Base-by-base conservation (phyloP, 2,888 invertebrate species). In the Tenthredo scrophulariae region DNA sequence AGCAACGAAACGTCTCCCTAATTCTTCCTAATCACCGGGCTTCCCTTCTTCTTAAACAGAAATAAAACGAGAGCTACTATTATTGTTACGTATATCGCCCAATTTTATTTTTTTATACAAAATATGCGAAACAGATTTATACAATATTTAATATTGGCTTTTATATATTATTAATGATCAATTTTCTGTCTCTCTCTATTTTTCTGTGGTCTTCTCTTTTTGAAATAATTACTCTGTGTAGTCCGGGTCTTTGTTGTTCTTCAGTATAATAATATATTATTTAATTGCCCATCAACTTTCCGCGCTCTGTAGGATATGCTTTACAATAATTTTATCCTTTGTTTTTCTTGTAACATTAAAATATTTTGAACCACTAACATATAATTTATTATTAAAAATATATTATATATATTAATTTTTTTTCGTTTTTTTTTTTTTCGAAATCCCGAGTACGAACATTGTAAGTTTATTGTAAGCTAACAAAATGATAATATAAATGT, bases 1-100 rank as follows among this genome's bases (percentile, higher is more conserved):
- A n/a, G 62, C 62, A 80, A 40, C 80, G 80, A 80, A 80, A 80
- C 0, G 58, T 62, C 62, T 80, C 62, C 40, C 58, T 58, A 80
- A 80, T 62, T 80, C 80, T 80, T 62, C 80, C 80, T 80, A 80
- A 80, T 80, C 80, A 80, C 80, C 80, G 62, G 62, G 80, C 80
- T 80, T 80, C 80, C 80, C 80, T 33, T 80, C n/a, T 54, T n/a
- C 7, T 37, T 37, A 7, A 62, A 40, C 62, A 62, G 58, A 58
- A 40, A 80, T 26, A 58, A 37, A n/a, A 37, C n/a, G n/a, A 54
- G 50, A 50, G 77, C 22, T 54, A 77, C 33, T 29, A n/a, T 50
- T 50, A 54, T 54, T 33, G 26, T 54, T 29, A 77, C 10, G 29
- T 74, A 40, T 43, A 74, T 22, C 22, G 50, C 46, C 50, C 6